These are phyloP conservation scores for Zosterops pallidus DNA, from an alignment of 2,113 vertebrate species.

Conservation along the genomic window DNA sequence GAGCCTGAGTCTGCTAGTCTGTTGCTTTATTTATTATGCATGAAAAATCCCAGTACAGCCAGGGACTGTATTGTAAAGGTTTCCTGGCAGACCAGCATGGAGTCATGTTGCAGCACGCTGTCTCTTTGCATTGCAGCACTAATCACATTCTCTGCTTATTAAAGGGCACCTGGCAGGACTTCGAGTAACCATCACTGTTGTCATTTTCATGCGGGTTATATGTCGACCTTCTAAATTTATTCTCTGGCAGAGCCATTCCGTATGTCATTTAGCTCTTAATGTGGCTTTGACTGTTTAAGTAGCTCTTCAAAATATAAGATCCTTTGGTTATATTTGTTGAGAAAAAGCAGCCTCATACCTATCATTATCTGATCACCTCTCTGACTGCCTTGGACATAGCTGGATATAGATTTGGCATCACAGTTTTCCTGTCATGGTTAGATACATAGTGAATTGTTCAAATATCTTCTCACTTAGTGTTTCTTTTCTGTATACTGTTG, in stretches of 20 bases:
- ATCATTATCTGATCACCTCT: not conserved
- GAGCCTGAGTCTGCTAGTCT: not conserved
- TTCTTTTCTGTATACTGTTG: not conserved
- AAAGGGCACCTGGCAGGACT: constrained; percentile 67
- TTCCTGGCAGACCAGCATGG: constrained; percentile 62
- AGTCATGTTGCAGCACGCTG: constrained; percentile 55
- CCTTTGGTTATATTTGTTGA: not conserved
- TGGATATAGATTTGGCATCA: not conserved
- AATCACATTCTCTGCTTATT: constrained; percentile 59
- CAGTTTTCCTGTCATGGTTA: not conserved
- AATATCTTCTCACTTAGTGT: not conserved
- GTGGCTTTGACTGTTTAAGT: not conserved
- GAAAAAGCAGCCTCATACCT: not conserved
- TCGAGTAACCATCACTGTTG: not conserved
- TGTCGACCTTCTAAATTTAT: not conserved
- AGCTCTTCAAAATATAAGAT: not conserved
- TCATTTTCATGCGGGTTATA: not conserved
- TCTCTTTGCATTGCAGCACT: constrained; percentile 52
- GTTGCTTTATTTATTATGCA: constrained; percentile 66
- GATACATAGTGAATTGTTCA: not conserved
- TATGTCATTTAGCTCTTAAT: constrained; percentile 8
- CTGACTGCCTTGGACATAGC: not conserved
- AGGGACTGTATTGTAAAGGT: constrained; percentile 33
- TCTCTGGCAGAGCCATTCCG: not conserved
- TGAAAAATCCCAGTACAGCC: constrained; percentile 50